These are phyloP conservation scores for Actenoides lindsayi DNA, from an alignment of 2,113 vertebrate genomes.

Conservation along the genomic window DNA sequence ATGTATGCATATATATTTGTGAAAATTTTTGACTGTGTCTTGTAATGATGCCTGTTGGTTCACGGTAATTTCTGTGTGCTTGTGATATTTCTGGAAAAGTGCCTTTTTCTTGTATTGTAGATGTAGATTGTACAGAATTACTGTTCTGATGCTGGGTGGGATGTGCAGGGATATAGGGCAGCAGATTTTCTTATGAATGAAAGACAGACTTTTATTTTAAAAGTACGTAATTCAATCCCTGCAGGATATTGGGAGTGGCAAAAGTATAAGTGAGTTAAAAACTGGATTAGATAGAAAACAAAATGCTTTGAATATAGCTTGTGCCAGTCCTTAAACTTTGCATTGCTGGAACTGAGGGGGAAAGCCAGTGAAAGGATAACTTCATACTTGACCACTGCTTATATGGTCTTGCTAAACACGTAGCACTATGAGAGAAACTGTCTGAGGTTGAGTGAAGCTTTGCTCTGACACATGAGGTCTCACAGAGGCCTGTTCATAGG, in stretches of 20 bases:
- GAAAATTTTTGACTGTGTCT: background rate
- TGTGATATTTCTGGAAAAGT: background rate
- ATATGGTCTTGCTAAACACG: background rate
- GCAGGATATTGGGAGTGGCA: background rate
- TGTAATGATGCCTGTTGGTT: background rate
- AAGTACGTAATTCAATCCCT: background rate
- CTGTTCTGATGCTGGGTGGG: background rate
- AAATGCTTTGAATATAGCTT: background rate
- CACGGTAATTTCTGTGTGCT: background rate
- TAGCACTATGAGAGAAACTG: background rate
- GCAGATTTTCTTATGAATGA: background rate
- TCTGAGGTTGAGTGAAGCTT: background rate
- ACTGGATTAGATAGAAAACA: background rate
- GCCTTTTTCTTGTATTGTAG: background rate
- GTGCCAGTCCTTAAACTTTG: background rate
- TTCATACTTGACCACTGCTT: background rate
- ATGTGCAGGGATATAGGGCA: background rate
- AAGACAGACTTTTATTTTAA: background rate
- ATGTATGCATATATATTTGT: fast-evolving
- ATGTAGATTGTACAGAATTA: background rate
- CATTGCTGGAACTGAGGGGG: background rate
- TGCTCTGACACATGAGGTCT: background rate
- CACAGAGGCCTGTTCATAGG: background rate
- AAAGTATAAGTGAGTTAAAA: background rate
- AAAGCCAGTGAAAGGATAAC: background rate